Conservation (phyloP, 2,888 invertebrate species). For the Leptarthrus brevirostris region DNA sequence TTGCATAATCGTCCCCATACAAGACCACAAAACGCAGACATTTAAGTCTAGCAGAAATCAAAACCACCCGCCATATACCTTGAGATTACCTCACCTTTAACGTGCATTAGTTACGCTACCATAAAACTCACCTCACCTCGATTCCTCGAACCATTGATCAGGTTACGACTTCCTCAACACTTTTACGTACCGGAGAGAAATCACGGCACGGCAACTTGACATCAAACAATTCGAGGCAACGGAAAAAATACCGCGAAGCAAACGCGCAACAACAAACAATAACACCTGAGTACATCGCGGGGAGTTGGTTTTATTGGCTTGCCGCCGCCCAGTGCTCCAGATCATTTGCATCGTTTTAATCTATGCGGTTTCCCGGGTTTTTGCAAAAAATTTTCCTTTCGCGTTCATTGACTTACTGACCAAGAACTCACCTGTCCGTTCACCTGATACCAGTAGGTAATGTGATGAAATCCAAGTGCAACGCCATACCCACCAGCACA, state of each 20-base stretch:
- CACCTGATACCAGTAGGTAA: slow-evolving; percentile 16
- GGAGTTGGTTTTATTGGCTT: background rate
- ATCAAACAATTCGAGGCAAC: background rate
- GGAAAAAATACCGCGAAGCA: slow-evolving; percentile 3
- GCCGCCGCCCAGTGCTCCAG: background rate
- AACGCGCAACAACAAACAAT: no score
- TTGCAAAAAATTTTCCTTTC: slow-evolving; percentile 34
- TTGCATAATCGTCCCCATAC: slow-evolving; percentile 30
- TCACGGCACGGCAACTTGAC: background rate
- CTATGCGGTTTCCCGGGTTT: slow-evolving; percentile 23
- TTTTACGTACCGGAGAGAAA: slow-evolving; percentile 14
- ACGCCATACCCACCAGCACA: background rate
- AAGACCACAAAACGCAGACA: slow-evolving; percentile 32
- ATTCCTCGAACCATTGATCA: slow-evolving; percentile 41
- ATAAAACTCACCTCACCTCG: slow-evolving; percentile 40
- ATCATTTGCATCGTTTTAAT: slow-evolving; percentile 1
- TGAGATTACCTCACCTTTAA: slow-evolving; percentile 42
- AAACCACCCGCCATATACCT: slow-evolving; percentile 42
- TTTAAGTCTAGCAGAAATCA: slow-evolving; percentile 10
- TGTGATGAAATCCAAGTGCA: background rate
- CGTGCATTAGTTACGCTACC: slow-evolving; percentile 35
- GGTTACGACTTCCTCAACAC: slow-evolving; percentile 39
- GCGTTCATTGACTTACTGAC: slow-evolving; percentile 41
- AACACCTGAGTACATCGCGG: slow-evolving; percentile 34
- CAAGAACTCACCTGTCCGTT: slow-evolving; percentile 27